Base-by-base conservation (phyloP, 2,888 invertebrate genomes). In the Eupithecia pulchellata region DNA sequence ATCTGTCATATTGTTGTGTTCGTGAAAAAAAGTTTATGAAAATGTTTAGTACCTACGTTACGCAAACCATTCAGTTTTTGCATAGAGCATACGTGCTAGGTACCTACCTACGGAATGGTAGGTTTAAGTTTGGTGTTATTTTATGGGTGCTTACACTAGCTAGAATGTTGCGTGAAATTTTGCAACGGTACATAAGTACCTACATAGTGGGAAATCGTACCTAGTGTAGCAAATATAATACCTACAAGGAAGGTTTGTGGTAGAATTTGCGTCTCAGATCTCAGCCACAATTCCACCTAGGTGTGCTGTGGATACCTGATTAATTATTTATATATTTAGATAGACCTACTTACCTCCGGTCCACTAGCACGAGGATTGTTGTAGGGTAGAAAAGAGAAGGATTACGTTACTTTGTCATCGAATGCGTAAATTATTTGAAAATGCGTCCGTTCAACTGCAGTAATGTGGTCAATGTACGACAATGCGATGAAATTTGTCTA, bases 251-350 rank as follows among this genome's bases (percentile, higher is more conserved):
- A 61, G 34, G 30, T 61, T 66, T 78, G 80, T 71, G 80, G 78
- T 79, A 74, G 76, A 65, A 71, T 76, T 25, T 4, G 34, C 68
- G 57, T 52, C 52, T 77, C 73, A 73, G 73, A 75, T 77, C 75
- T 68, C 74, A 77, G 68, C 61, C 79, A 70, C 78, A 78, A 77
- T 77, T 74, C 72, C 71, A 55, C 67, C 20, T 52, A 25, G 25
- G 52, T 52, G 4, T 47, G 20, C 8, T 47, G n/a, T n/a, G n/a
- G n/a, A n/a, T n/a, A n/a, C n/a, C n/a, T n/a, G n/a, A n/a, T n/a
- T n/a, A n/a, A n/a, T n/a, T n/a, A n/a, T n/a, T n/a, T n/a, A n/a
- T n/a, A n/a, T 47, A 47, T 20, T 20, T 47, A 42, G 42, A n/a
- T 39, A 42, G 13, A 36, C 4, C 2, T 36, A 36, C 6, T n/a